Conservation (phyloP, 2,113 vertebrate genomes). For the Dasyornis broadbenti region DNA sequence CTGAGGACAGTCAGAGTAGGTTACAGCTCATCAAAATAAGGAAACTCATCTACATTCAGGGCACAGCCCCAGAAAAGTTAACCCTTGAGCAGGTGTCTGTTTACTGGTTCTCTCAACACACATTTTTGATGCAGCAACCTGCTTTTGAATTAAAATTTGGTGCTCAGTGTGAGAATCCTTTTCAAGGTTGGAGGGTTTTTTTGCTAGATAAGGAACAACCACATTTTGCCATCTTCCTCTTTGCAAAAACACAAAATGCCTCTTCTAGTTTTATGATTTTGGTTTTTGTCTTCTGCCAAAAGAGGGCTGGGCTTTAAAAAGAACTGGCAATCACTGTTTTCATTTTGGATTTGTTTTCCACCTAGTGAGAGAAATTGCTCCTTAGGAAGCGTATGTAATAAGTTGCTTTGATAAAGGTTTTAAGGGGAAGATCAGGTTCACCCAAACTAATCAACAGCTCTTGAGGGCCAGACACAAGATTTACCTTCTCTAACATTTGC, state of each 20-base stretch:
- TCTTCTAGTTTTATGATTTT: neutral
- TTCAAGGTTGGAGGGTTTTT: fast-evolving
- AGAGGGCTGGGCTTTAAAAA: neutral
- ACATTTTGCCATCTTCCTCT: neutral
- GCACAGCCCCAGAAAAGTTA: neutral
- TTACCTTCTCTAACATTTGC: neutral
- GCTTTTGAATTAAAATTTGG: neutral
- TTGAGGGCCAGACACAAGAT: neutral
- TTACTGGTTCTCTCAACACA: fast-evolving
- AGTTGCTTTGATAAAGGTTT: neutral
- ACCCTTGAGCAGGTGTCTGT: neutral
- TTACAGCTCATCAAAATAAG: neutral
- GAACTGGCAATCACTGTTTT: neutral
- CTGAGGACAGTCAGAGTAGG: neutral
- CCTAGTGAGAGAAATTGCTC: neutral
- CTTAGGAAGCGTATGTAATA: neutral
- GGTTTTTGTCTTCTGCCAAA: neutral
- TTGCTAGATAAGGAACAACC: neutral
- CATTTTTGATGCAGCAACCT: neutral
- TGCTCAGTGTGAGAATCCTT: neutral
- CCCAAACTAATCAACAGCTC: neutral
- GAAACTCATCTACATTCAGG: neutral
- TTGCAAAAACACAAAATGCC: neutral
- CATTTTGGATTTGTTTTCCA: neutral
- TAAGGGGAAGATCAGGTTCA: neutral